Evolutionary conservation across 2,113 vertebrate species (phyloP).

Genomic region (Crotalus helleri): DNA sequence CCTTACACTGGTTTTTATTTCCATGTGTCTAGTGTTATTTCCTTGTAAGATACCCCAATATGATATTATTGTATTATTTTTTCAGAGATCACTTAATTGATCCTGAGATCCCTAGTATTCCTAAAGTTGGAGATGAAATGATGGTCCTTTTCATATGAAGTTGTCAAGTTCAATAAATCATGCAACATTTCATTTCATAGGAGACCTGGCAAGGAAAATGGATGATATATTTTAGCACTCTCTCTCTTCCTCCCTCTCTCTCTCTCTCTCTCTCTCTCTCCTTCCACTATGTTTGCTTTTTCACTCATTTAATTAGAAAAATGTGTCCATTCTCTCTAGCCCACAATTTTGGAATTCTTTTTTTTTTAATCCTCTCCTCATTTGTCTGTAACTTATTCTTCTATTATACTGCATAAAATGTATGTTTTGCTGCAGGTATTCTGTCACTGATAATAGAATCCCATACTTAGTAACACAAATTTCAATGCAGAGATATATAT

Average conservation of each 20-base stretch:
- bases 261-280: no score
- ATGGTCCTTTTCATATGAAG: background rate
- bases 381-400: background rate
- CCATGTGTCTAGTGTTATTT: background rate
- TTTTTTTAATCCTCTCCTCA: background rate
- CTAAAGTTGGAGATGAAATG: background rate
- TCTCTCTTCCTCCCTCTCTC: no score
- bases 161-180: conserved; percentile 16
- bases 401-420: background rate
- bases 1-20: background rate
- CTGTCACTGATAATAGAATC: background rate
- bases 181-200: background rate
- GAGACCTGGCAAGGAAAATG: background rate
- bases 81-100: background rate
- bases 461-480: background rate
- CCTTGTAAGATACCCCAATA: background rate
- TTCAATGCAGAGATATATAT: background rate
- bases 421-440: background rate
- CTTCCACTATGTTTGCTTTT: background rate
- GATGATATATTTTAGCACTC: background rate
- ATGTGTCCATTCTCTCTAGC: background rate
- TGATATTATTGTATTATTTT: background rate
- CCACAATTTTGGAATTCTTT: background rate
- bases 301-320: background rate
- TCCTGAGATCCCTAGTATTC: background rate